Evolutionary conservation across 2,113 vertebrate species (phyloP), one percentile per base, ranked within the genome.

Genomic region (Odontophorus gujanensis): DNA sequence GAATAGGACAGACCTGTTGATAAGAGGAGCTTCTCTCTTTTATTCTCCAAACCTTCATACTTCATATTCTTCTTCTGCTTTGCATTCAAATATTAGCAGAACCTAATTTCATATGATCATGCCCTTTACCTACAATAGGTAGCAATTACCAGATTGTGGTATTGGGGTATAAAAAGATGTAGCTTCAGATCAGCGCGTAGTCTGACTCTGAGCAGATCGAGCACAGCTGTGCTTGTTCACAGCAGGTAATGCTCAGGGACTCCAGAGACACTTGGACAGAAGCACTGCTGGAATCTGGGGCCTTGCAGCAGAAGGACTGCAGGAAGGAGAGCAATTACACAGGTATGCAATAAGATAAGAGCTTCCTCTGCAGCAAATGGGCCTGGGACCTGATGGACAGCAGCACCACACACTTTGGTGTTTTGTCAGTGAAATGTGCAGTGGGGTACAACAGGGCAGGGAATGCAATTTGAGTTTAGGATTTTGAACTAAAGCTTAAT

Each of bases 401-500:
- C 40, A 40, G 40, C 40, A 40, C 40, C 40, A 13, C 40, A 40
- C 40, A 40, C 40, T 38, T 38, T 7, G 9, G 38, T 38, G 38
- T 38, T 38, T 38, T 38, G 40, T 40, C 40, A 40, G 40, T 40
- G 50, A 22, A 80, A 53, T 1, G 45, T 57, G 55, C 65, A 45
- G 42, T 57, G 69, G 36, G 57, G 22, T 38, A 22, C 47, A 21
- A 19, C 74, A 58, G 91, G 86, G 69, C 73, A 76, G 53, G 51
- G 17, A 81, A 72, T 28, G 48, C 53, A 92, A 47, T 92, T 83
- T 47, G 13, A 19, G 51, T n/a, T 90, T 28, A 12, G 66, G 71
- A 40, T 95, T 86, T 81, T 75, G 89, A 91, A 57, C 78, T 61
- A 34, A 47, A 76, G 47, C 59, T 92, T 90, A 68, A 91, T 94